Conservation (phyloP, 2,113 vertebrate species). For the Podiceps cristatus region DNA sequence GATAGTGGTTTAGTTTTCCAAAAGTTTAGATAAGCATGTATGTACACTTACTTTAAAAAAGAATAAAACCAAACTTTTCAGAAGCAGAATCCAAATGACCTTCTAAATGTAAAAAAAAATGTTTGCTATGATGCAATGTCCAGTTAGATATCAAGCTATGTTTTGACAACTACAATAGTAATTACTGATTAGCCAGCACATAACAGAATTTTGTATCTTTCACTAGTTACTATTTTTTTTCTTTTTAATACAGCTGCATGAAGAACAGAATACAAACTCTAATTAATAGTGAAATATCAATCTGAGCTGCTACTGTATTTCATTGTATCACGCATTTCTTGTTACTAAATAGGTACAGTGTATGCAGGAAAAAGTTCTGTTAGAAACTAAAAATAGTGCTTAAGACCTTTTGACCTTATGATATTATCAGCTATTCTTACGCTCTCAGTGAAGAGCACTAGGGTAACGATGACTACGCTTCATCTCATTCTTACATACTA, state of each 20-base stretch:
- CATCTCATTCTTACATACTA: not conserved
- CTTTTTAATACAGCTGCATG: not conserved
- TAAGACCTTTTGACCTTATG: not conserved
- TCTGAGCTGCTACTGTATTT: not conserved
- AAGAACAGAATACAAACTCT: not conserved
- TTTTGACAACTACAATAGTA: not conserved
- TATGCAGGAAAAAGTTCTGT: not conserved
- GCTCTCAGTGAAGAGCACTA: not conserved
- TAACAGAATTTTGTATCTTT: not conserved
- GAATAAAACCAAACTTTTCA: not conserved
- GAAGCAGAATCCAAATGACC: not conserved
- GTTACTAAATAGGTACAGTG: not conserved
- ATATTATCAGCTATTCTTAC: not conserved
- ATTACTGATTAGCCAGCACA: not conserved
- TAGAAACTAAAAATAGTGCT: not conserved
- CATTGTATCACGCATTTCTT: not conserved
- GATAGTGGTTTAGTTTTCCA: not conserved
- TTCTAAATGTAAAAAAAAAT: not conserved
- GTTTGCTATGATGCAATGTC: not conserved
- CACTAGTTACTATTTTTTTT: not conserved
- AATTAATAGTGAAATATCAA: not conserved
- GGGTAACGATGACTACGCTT: not conserved
- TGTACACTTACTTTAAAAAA: not conserved
- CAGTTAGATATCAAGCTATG: not conserved
- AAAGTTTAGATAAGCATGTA: not conserved